These are phyloP conservation scores for Mirza zaza DNA, from an alignment of 2,113 vertebrate species.

Conservation along the genomic window DNA sequence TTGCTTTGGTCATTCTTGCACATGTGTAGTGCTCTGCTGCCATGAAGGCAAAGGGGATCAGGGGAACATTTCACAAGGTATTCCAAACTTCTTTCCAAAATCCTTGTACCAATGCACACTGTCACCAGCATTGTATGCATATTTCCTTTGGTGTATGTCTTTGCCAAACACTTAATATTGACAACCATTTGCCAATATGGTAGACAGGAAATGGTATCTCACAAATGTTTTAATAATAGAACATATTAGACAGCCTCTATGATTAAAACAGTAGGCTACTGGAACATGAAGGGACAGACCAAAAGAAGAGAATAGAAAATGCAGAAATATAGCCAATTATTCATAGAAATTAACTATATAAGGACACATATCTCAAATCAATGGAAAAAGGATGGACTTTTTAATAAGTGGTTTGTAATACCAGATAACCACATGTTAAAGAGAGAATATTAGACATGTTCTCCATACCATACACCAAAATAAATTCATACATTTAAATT, in stretches of 20 bases:
- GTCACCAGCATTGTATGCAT: not conserved
- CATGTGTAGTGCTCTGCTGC: not conserved
- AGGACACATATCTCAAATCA: not conserved
- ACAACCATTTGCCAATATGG: not conserved
- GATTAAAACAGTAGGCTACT: not conserved
- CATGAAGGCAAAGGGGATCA: not conserved
- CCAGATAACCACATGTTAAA: not conserved
- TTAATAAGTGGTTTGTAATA: not conserved
- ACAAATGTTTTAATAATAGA: not conserved
- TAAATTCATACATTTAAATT: not conserved
- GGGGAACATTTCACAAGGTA: not conserved
- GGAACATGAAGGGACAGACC: not conserved
- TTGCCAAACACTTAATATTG: not conserved
- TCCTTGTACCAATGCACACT: not conserved
- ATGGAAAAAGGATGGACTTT: not conserved
- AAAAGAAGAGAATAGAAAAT: not conserved
- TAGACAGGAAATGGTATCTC: not conserved
- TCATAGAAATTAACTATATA: not conserved
- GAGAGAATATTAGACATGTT: not conserved
- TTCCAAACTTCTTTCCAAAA: not conserved
- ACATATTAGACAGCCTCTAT: not conserved
- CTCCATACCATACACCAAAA: not conserved
- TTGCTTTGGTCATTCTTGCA: not conserved
- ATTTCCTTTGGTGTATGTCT: not conserved
- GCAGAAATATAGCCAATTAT: not conserved